Base-by-base conservation (phyloP, 1,140 invertebrate genomes). In the Drosophila baimaii region DNA sequence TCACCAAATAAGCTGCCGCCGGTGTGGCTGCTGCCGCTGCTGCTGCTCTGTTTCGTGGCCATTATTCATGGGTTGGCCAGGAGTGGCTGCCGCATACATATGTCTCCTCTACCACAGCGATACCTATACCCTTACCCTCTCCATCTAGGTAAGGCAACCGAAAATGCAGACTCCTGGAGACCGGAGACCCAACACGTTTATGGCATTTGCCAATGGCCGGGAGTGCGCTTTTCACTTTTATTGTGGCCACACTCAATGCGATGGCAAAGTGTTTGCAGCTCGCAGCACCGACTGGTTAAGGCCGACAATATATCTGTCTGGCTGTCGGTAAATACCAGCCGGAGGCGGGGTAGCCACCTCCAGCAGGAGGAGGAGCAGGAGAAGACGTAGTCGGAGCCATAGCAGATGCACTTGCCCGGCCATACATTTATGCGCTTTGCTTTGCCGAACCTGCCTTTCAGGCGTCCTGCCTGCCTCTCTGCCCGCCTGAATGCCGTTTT, bases 151-250 rank as follows among this genome's bases (percentile, higher is more conserved):
- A 73, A 79, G 62, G 62, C 66, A 77, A 52, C 70, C 57, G 46
- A 47, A 65, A 49, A 31, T 37, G 37, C 25, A 37, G 41, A 69
- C 69, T 79, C 8, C 25, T 47, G n/a, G 47, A 35, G 61, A 33
- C 69, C 33, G 69, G 47, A 49, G 71, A 54, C 49, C 49, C 55
- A 66, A 79, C 82, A 86, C 75, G 83, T 88, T 86, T 86, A 86
- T 88, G 75, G 79, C 83, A 83, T 86, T 86, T 88, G 54, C 82
- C 76, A 83, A 88, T 83, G 83, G 83, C 59, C 81, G 33, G 33
- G 81, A 84, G 78, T 81, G 68, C 56, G 73, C 75, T 85, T 88
- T 86, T 85, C 79, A 82, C 79, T 88, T 88, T 82, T 85, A 88
- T 88, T 85, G 77, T 85, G 79, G 75, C 55, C 72, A 21, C 31